Evolutionary conservation across 2,888 invertebrate genomes (phyloP).

Genomic region (Lepidocyrtinus sp.): DNA sequence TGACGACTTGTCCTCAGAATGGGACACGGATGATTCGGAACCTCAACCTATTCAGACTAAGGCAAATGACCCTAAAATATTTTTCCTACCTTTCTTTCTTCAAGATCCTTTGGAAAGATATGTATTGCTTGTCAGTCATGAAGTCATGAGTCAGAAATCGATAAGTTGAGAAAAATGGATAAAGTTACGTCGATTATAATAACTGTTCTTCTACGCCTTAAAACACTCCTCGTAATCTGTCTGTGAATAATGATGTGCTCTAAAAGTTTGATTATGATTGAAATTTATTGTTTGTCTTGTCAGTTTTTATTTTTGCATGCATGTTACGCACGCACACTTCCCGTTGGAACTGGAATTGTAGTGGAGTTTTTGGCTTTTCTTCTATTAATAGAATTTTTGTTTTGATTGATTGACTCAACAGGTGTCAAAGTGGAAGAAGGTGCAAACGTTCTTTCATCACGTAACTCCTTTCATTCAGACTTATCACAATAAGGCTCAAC

Average conservation of each 20-base stretch:
- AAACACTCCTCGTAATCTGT: conserved; percentile 42
- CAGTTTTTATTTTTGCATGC: too few relatives aligned
- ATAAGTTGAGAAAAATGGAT: too few relatives aligned
- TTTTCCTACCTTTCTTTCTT: conserved; percentile 4
- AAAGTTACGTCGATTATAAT: conserved; percentile 29
- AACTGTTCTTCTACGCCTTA: conserved; percentile 20
- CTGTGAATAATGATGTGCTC: conserved; percentile 48
- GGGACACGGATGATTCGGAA: conserved; percentile 82
- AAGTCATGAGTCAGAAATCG: too few relatives aligned
- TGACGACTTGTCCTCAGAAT: conserved; percentile 92
- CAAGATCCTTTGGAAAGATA: too few relatives aligned
- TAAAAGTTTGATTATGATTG: conserved; percentile 12
- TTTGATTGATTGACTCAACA: conserved; percentile 74
- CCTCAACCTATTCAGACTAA: conserved; percentile 59
- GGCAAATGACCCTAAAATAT: conserved; percentile 52
- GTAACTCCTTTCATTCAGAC: conserved; percentile 98
- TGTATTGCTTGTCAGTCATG: too few relatives aligned
- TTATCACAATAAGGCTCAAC: conserved; percentile 90
- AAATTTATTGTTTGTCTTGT: too few relatives aligned
- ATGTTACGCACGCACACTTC: too few relatives aligned
- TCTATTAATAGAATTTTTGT: too few relatives aligned
- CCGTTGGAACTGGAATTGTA: too few relatives aligned
- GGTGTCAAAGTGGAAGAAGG: conserved; percentile 95
- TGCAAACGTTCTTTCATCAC: conserved; percentile 89
- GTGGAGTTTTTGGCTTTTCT: too few relatives aligned